phyloP scores from a whole-genome alignment of 2,113 vertebrate species.

The Syngnathoides biaculeatus region DNA sequence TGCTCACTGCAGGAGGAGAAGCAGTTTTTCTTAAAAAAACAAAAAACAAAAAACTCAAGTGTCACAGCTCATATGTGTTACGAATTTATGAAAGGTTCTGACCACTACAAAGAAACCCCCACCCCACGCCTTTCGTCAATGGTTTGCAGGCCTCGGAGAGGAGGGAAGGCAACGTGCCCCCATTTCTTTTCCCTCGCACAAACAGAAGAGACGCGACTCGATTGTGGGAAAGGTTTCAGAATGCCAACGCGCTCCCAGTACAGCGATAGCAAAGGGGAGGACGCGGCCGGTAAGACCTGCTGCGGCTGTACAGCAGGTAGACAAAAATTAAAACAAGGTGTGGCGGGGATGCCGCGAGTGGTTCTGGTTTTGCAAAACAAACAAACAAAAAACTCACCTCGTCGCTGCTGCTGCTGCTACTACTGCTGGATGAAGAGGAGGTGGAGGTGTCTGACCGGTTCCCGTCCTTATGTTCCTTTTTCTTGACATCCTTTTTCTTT shows the following conservation, averaged over 20 bases:
- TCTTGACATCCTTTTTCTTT: slow-evolving; percentile 1
- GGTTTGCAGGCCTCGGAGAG: slow-evolving; percentile 1
- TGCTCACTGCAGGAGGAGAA: slow-evolving; percentile 15
- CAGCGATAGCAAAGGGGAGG: neutral
- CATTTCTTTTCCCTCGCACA: neutral
- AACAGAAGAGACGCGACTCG: no score
- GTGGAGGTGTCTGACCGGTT: neutral
- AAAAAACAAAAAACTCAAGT: slow-evolving; percentile 5
- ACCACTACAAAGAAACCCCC: neutral
- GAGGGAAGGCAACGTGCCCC: neutral
- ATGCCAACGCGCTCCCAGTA: neutral
- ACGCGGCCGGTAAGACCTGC: slow-evolving; percentile 12
- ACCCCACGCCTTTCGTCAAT: slow-evolving; percentile 1
- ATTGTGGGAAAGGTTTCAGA: neutral
- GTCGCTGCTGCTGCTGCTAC: slow-evolving; percentile 29
- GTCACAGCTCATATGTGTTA: slow-evolving; percentile 6
- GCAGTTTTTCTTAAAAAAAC: slow-evolving; percentile 13
- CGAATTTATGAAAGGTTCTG: neutral
- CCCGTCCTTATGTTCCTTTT: neutral
- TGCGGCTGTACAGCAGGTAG: neutral
- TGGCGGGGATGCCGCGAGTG: slow-evolving; percentile 6
- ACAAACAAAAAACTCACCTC: slow-evolving; percentile 29
- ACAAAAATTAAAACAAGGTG: slow-evolving; percentile 11
- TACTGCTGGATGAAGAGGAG: slow-evolving; percentile 45
- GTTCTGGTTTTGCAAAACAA: neutral